These are phyloP conservation scores for Sepiola atlantica DNA, from an alignment of 2,888 invertebrate species.

Conservation along the genomic window DNA sequence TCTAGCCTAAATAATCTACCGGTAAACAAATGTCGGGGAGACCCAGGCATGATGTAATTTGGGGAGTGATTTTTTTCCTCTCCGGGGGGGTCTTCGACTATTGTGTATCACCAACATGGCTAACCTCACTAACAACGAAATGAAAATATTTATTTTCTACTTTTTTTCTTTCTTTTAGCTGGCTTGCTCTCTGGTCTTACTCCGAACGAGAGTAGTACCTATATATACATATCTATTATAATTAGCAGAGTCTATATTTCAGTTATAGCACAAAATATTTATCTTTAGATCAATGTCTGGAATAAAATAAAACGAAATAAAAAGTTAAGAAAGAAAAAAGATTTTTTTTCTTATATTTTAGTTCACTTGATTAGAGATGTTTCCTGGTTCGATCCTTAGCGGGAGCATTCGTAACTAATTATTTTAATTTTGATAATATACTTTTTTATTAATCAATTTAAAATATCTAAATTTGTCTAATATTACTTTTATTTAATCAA, in stretches of 20 bases:
- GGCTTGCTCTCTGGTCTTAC: neutral
- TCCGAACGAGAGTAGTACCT: slow-evolving; percentile 2
- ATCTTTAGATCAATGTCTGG: neutral
- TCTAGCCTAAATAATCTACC: slow-evolving; percentile 1
- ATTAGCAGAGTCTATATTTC: too few relatives aligned
- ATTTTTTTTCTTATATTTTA: too few relatives aligned
- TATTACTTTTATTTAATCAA: too few relatives aligned
- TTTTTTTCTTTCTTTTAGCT: neutral
- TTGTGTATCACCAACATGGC: slow-evolving; percentile 46
- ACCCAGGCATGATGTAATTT: neutral
- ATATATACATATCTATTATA: neutral
- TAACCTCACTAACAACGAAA: slow-evolving; percentile 25
- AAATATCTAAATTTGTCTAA: too few relatives aligned
- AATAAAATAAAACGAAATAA: neutral
- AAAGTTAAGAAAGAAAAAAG: too few relatives aligned
- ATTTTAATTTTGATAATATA: neutral
- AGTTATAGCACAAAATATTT: neutral
- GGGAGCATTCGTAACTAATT: neutral
- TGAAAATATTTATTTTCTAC: neutral
- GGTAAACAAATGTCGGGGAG: neutral
- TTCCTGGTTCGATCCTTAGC: neutral
- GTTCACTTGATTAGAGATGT: neutral
- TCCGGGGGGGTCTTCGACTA: neutral
- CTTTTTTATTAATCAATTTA: too few relatives aligned
- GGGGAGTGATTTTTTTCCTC: neutral